These are phyloP conservation scores for Eupithecia centaureata DNA, from an alignment of 2,888 invertebrate genomes.

Conservation along the genomic window DNA sequence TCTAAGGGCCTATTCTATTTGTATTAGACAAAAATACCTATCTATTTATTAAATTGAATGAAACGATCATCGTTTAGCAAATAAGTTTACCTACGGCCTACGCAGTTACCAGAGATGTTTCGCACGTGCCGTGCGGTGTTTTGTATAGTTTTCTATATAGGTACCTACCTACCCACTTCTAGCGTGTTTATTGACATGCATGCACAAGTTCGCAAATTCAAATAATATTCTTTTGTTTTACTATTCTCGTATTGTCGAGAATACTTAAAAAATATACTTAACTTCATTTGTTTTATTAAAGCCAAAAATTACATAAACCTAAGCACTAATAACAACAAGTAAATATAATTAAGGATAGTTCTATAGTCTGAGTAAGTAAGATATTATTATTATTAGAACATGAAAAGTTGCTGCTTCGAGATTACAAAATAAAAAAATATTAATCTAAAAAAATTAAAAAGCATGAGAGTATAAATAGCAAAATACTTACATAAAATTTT, in stretches of 20 bases:
- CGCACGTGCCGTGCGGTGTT: slow-evolving; percentile 8
- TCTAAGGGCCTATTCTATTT: slow-evolving; percentile 51
- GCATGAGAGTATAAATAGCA: no score
- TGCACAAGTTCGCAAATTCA: neutral
- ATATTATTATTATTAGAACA: no score
- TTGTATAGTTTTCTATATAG: neutral
- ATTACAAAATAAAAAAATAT: no score
- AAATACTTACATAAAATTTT: no score
- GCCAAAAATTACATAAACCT: neutral
- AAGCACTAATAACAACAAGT: no score
- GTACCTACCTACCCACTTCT: neutral
- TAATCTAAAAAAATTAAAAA: no score
- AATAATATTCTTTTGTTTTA: slow-evolving; percentile 3
- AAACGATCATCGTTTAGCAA: neutral
- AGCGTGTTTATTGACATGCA: neutral
- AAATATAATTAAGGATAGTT: no score
- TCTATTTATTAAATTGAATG: neutral
- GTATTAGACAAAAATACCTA: slow-evolving; percentile 11
- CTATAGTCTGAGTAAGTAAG: no score
- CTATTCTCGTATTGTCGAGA: neutral
- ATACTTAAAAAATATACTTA: neutral
- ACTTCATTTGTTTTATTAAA: neutral
- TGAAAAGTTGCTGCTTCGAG: no score
- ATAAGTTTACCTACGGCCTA: slow-evolving; percentile 10
- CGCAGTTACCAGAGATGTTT: slow-evolving; percentile 12